A percentile compares a stretch with the other conserved stretches of the same genome.
Conservation (phyloP, 2,888 invertebrate genomes). For the Phorcus lineatus region DNA sequence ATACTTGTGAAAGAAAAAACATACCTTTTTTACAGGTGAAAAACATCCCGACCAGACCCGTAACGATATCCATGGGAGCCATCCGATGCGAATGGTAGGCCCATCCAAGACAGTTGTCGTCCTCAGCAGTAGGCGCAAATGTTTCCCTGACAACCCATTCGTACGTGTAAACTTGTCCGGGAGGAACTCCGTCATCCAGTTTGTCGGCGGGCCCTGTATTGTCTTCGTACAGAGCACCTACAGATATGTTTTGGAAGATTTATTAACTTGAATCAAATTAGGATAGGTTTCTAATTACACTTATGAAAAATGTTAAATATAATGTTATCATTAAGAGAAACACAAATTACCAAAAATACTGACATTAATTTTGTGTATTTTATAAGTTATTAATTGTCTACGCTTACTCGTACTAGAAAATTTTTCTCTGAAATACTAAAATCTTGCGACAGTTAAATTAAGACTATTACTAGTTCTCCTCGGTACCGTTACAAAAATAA, state of each 20-base stretch:
- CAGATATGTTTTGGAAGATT: not conserved
- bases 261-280: too few species aligned
- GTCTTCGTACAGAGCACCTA: constrained; percentile 39
- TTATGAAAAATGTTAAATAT: too few species aligned
- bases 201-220: constrained; percentile 29
- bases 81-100: constrained; percentile 36
- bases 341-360: too few species aligned
- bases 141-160: constrained; percentile 29
- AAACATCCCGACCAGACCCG: constrained; percentile 35
- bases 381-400: too few species aligned
- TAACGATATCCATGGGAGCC: constrained; percentile 28
- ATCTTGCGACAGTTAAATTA: too few species aligned
- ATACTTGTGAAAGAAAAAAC: not conserved
- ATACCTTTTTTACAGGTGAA: constrained; percentile 37
- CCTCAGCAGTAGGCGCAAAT: constrained; percentile 32
- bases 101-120: constrained; percentile 38
- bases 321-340: too few species aligned
- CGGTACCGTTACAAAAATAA: too few species aligned
- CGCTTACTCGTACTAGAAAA: too few species aligned
- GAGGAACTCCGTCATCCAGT: constrained; percentile 33
- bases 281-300: too few species aligned
- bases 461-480: too few species aligned
- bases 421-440: too few species aligned
- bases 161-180: constrained; percentile 25
- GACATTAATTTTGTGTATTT: too few species aligned